A percentile compares a stretch with the other conserved stretches of the same genome.
phyloP scores from a whole-genome alignment of 2,797 vertebrate genomes.

The Fistularia tabacaria region DNA sequence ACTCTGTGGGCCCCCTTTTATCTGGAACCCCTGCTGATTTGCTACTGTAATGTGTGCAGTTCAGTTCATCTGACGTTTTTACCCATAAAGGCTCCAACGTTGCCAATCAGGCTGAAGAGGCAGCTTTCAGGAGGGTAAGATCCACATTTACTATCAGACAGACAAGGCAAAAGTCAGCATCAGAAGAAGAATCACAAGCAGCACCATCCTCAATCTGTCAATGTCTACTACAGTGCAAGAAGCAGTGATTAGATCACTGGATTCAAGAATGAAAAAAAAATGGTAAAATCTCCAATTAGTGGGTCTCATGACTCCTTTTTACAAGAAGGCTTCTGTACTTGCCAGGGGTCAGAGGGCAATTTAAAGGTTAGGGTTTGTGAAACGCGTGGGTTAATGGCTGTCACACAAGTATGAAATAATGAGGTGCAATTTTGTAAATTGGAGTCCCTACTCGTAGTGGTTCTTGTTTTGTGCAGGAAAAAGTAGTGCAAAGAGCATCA shows the following conservation, averaged over 20 bases:
- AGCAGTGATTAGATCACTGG: neutral
- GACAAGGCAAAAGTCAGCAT: too few species aligned
- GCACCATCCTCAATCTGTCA: neutral
- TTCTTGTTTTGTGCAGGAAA: slow-evolving; percentile 24
- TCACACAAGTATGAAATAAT: slow-evolving; percentile 28
- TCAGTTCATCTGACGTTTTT: slow-evolving; percentile 29
- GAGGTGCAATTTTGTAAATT: slow-evolving; percentile 35
- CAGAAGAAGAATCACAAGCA: slow-evolving; percentile 5
- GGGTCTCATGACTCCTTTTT: slow-evolving; percentile 16
- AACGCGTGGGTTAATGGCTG: slow-evolving; percentile 21
- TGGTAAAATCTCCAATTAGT: neutral
- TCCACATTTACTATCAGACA: slow-evolving; percentile 83
- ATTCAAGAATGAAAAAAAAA: neutral
- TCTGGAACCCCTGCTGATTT: neutral
- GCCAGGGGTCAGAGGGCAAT: neutral
- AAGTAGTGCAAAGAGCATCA: slow-evolving; percentile 12
- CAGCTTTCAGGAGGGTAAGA: slow-evolving; percentile 91
- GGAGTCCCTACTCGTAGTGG: slow-evolving; percentile 2
- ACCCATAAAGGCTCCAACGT: slow-evolving; percentile 93
- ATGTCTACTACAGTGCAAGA: neutral
- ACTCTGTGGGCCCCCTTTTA: neutral
- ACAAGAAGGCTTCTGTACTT: slow-evolving; percentile 34
- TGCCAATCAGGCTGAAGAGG: slow-evolving; percentile 91
- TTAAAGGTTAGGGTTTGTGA: too few species aligned
- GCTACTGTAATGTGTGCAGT: neutral